Percentiles rank a stretch among this genome's conserved stretches.
phyloP scores from a whole-genome alignment of 1,140 invertebrate species.

The Lysiphlebus fabarum region DNA sequence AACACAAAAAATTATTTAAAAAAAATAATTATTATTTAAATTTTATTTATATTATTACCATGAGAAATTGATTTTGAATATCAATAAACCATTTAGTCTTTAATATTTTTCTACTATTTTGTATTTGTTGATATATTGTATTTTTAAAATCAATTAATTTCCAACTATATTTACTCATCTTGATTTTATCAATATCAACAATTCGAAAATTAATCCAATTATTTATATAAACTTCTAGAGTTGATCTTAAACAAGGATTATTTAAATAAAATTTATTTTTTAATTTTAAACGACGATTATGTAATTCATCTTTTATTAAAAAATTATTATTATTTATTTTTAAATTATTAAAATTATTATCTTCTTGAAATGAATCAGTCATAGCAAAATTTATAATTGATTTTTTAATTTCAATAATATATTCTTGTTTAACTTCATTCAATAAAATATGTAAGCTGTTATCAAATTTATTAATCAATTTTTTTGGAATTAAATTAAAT shows the following conservation, averaged over 20 bases:
- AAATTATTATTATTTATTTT: conserved; percentile 17
- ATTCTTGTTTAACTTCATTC: conserved; percentile 74
- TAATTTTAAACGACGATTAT: conserved; percentile 19
- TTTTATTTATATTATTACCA: conserved; percentile 27
- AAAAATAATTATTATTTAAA: background rate
- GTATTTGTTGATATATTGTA: conserved; percentile 60
- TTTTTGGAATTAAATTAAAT: conserved; percentile 51
- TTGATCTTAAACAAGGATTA: conserved; percentile 48
- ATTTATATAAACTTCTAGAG: conserved; percentile 39
- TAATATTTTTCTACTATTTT: conserved; percentile 56
- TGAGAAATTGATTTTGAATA: conserved; percentile 61
- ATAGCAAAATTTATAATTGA: conserved; percentile 83
- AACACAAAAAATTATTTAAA: background rate
- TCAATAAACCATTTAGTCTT: conserved; percentile 62
- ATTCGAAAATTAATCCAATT: conserved; percentile 42
- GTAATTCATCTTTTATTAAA: conserved; percentile 9
- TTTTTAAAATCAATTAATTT: conserved; percentile 60
- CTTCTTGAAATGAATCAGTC: conserved; percentile 59
- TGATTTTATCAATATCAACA: conserved; percentile 46
- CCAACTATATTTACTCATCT: conserved; percentile 57
- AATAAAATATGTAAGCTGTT: conserved; percentile 58
- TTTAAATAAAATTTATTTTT: conserved; percentile 36
- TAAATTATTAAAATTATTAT: conserved; percentile 15
- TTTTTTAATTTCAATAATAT: conserved; percentile 80
- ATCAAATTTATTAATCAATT: conserved; percentile 58